phyloP scores from a whole-genome alignment of 2,113 vertebrate genomes.

The Megalops atlanticus region DNA sequence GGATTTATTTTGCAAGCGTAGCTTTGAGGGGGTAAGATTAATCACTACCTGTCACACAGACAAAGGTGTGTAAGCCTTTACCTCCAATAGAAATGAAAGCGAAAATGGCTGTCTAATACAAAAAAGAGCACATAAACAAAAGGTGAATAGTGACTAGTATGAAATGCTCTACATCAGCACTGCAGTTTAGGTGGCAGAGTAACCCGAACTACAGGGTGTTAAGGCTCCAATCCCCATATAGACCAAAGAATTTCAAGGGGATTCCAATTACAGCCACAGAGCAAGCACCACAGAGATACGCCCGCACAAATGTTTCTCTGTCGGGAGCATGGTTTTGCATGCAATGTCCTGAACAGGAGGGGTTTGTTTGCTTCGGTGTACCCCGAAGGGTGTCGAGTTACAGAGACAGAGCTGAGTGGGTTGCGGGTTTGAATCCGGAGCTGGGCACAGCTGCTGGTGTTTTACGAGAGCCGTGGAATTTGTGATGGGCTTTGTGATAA shows the following conservation, averaged over 20 bases:
- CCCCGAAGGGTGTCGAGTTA: not conserved
- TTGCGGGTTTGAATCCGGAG: not conserved
- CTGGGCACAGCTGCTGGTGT: not conserved
- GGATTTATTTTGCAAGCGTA: not conserved
- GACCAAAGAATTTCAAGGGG: slow-evolving; percentile 19
- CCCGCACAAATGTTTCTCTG: not conserved
- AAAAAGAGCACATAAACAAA: too few species aligned
- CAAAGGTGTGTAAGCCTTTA: not conserved
- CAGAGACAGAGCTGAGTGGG: not conserved
- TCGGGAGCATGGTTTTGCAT: not conserved
- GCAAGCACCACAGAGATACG: not conserved
- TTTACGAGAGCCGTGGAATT: not conserved
- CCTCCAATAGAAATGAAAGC: not conserved
- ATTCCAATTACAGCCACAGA: slow-evolving; percentile 27
- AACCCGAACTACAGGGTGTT: slow-evolving; percentile 35
- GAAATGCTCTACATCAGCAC: too few species aligned
- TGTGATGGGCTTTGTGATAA: not conserved
- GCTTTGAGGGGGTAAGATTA: not conserved
- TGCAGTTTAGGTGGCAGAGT: slow-evolving; percentile 11
- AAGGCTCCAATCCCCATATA: slow-evolving; percentile 30
- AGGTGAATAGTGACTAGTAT: too few species aligned
- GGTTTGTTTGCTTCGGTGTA: not conserved
- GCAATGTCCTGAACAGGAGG: not conserved
- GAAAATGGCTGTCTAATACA: too few species aligned
- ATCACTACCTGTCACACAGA: not conserved